phyloP scores from a whole-genome alignment of 2,797 vertebrate genomes.

The Hylomyscus alleni region DNA sequence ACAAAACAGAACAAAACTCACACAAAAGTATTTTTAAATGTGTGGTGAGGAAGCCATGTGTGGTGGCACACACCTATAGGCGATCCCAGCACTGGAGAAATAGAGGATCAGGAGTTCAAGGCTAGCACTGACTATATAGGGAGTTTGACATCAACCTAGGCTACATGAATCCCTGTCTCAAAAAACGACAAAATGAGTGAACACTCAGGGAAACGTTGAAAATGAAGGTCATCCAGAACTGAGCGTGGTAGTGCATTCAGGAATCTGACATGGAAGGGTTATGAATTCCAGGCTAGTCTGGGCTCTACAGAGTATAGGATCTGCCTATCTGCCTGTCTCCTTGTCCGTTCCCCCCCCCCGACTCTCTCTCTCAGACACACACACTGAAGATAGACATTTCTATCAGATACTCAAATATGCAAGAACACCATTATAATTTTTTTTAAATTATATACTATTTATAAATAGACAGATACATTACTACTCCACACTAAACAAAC shows the following conservation, averaged over 20 bases:
- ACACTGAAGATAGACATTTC: neutral
- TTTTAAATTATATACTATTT: neutral
- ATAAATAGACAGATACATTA: neutral
- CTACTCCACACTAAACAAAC: neutral
- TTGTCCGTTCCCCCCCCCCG: too few species aligned
- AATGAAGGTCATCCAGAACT: neutral
- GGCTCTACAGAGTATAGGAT: neutral
- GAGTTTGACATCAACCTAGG: neutral
- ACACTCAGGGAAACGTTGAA: neutral
- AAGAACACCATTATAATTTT: neutral
- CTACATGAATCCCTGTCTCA: neutral
- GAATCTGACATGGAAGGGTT: too few species aligned
- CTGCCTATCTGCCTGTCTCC: neutral
- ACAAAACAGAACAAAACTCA: neutral
- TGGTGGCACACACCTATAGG: neutral
- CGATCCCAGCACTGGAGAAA: neutral
- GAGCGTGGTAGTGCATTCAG: neutral
- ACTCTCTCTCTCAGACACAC: neutral
- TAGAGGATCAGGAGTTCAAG: neutral
- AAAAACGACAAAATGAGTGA: neutral
- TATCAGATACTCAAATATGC: neutral
- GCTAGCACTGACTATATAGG: neutral
- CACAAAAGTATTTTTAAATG: neutral
- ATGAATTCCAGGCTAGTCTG: too few species aligned
- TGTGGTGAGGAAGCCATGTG: neutral